phyloP scores from a whole-genome alignment of 2,888 invertebrate species.

The Coecobrya sp. region DNA sequence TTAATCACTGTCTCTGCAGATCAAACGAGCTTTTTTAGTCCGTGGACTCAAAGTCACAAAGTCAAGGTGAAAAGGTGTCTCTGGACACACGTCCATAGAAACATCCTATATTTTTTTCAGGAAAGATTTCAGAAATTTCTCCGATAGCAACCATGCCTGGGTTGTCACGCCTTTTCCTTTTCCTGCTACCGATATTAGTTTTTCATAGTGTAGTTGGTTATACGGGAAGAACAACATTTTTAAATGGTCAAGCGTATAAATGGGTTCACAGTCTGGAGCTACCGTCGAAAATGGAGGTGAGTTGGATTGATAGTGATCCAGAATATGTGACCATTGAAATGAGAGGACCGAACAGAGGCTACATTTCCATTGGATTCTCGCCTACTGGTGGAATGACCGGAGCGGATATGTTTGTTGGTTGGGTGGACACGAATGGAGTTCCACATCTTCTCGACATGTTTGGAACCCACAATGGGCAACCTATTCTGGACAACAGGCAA shows the following conservation, averaged over 20 bases:
- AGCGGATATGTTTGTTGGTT: constrained; percentile 88
- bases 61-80: too few species aligned
- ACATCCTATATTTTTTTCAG: not conserved
- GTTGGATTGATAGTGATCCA: constrained; percentile 70
- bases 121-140: not conserved
- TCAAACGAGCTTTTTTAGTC: too few species aligned
- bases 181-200: not conserved
- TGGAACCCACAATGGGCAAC: constrained; percentile 63
- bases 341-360: constrained; percentile 86
- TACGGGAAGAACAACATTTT: not conserved
- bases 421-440: constrained; percentile 86
- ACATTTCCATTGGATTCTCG: constrained; percentile 88
- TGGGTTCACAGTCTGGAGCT: constrained; percentile 48
- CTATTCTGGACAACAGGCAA: constrained; percentile 86
- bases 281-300: constrained; percentile 67
- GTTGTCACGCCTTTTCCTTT: not conserved
- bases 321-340: constrained; percentile 71
- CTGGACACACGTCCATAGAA: not conserved
- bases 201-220: not conserved
- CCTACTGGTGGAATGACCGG: constrained; percentile 87
- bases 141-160: not conserved
- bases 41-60: too few species aligned
- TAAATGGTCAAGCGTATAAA: constrained; percentile 41
- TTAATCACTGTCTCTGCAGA: too few species aligned
- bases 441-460: constrained; percentile 64